Evolutionary conservation across 2,797 vertebrate species (phyloP).

Genomic region (Synaphobranchus kaupii): DNA sequence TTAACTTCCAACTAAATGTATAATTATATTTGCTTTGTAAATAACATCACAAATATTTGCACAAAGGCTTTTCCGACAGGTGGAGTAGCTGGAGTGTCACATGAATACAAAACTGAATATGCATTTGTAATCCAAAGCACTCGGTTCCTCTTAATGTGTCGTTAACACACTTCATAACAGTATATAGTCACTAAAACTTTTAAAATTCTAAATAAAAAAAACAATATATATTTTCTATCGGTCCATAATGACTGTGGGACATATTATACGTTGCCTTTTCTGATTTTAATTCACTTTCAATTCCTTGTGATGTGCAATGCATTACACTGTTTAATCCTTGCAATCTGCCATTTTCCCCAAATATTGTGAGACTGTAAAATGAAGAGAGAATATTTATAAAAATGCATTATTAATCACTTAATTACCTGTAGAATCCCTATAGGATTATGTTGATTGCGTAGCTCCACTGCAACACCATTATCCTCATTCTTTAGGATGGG

Average conservation of each 20-base stretch:
- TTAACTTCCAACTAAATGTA: too few species aligned
- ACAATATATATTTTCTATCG: too few species aligned
- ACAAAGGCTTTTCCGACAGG: too few species aligned
- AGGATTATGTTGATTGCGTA: slow-evolving; percentile 64
- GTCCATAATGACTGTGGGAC: background rate
- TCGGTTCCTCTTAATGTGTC: too few species aligned
- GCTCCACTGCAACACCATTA: slow-evolving; percentile 59
- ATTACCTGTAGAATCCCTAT: slow-evolving; percentile 73
- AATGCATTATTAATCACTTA: background rate
- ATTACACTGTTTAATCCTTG: background rate
- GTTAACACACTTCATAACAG: too few species aligned
- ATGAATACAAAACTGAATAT: too few species aligned
- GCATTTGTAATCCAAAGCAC: too few species aligned
- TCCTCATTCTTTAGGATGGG: slow-evolving; percentile 55
- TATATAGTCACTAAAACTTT: too few species aligned
- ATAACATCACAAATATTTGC: too few species aligned
- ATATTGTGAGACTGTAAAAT: background rate
- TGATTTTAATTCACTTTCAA: background rate
- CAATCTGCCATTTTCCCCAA: background rate
- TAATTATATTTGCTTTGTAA: too few species aligned
- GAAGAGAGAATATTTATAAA: background rate
- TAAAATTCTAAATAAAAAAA: too few species aligned
- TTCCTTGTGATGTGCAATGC: background rate
- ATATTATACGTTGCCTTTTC: background rate
- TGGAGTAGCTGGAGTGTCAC: too few species aligned